Conservation (phyloP, 2,797 vertebrate genomes). For the Sus cebifrons region DNA sequence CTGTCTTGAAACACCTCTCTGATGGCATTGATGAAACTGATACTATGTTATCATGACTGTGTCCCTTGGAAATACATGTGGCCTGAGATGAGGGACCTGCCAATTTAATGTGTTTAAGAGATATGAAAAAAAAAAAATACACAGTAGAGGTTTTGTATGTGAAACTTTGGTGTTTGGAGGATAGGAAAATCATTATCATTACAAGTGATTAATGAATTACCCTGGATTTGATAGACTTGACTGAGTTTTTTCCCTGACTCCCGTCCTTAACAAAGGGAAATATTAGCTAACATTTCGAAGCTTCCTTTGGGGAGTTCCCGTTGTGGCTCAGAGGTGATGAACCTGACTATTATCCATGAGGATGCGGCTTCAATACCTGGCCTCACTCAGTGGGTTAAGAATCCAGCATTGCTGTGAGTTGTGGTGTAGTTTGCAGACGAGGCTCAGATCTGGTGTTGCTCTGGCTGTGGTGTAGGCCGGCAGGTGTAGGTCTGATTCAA, state of each 20-base stretch:
- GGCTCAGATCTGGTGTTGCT: no score
- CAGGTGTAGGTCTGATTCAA: no score
- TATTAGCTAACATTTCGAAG: background rate
- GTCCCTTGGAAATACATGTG: background rate
- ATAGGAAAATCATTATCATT: slow-evolving; percentile 2
- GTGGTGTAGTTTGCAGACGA: no score
- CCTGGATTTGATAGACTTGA: slow-evolving; percentile 23
- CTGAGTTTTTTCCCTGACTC: background rate
- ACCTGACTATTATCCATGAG: no score
- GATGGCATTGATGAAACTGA: background rate
- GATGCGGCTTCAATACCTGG: no score
- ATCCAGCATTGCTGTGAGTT: no score
- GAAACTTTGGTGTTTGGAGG: background rate
- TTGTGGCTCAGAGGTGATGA: no score
- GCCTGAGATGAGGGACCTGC: background rate
- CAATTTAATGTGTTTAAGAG: background rate
- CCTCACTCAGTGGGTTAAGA: no score
- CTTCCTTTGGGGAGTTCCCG: background rate
- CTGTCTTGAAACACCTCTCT: slow-evolving; percentile 23
- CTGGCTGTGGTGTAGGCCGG: no score
- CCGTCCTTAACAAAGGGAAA: slow-evolving; percentile 28
- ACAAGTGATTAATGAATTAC: slow-evolving; percentile 13
- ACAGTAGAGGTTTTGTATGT: background rate
- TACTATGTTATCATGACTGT: background rate
- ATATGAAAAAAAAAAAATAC: slow-evolving; percentile 19